phyloP scores from a whole-genome alignment of 2,888 invertebrate species.

The Theodoxus fluviatilis region DNA sequence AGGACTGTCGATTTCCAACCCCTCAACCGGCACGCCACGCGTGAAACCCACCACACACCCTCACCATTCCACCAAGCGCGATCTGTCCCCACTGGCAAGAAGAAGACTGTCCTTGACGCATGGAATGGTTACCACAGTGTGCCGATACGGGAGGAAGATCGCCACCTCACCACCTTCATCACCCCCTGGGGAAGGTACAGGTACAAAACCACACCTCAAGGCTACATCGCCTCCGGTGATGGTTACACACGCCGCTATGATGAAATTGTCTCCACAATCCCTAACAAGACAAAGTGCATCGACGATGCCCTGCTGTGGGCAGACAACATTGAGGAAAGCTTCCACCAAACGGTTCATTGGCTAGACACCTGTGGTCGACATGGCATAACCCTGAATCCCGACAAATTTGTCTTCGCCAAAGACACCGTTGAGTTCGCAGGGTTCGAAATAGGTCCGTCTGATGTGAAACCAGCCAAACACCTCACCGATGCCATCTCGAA shows the following conservation, averaged over 20 bases:
- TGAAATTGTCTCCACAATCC: constrained; percentile 42
- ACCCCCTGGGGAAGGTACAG: constrained; percentile 39
- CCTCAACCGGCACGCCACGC: constrained; percentile 35
- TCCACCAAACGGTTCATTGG: constrained; percentile 34
- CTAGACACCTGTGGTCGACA: constrained; percentile 38
- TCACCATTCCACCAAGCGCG: constrained; percentile 39
- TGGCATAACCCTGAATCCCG: constrained; percentile 42
- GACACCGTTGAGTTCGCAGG: constrained; percentile 41
- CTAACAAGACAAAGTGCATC: constrained; percentile 44
- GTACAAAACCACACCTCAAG: constrained; percentile 32
- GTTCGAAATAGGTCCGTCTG: constrained; percentile 36
- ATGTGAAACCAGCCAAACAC: constrained; percentile 34
- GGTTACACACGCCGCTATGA: constrained; percentile 41
- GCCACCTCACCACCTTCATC: constrained; percentile 34
- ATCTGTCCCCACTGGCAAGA: no score
- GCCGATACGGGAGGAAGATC: constrained; percentile 33
- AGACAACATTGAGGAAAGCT: constrained; percentile 18
- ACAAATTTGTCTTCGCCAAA: constrained; percentile 40
- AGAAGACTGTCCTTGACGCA: constrained; percentile 33
- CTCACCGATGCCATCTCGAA: constrained; percentile 35
- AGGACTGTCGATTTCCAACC: constrained; percentile 43
- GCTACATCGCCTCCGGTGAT: constrained; percentile 35
- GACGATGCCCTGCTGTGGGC: constrained; percentile 39
- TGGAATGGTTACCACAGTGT: constrained; percentile 33
- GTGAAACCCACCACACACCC: constrained; percentile 38